Conservation (phyloP, 1,140 invertebrate species). For the Trichoplusia ni region DNA sequence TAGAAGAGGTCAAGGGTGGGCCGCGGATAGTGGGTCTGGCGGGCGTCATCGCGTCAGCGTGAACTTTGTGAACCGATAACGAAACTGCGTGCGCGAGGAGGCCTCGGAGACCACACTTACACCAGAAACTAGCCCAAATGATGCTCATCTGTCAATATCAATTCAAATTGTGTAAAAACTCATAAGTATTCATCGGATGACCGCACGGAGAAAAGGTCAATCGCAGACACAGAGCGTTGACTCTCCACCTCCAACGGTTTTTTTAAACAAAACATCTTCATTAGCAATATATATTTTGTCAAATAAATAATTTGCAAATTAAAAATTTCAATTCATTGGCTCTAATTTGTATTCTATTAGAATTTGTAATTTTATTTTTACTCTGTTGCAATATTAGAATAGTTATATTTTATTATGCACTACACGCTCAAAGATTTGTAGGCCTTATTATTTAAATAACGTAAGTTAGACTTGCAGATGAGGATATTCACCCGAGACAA, state of each 20-base stretch:
- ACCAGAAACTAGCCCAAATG: slow-evolving; percentile 19
- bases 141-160: slow-evolving; percentile 1
- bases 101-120: background rate
- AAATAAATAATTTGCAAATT: no score
- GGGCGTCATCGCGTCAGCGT: background rate
- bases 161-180: slow-evolving; percentile 23
- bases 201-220: slow-evolving; percentile 24
- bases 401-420: background rate
- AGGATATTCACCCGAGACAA: slow-evolving; percentile 9
- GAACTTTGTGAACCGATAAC: slow-evolving; percentile 1
- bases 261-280: slow-evolving; percentile 7
- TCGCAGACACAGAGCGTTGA: slow-evolving; percentile 21
- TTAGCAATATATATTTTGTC: background rate
- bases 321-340: no score
- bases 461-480: no score
- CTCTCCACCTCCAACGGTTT: slow-evolving; percentile 17
- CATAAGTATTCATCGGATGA: slow-evolving; percentile 3
- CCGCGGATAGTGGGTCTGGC: slow-evolving; percentile 5
- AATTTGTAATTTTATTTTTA: background rate
- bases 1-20: slow-evolving; percentile 32
- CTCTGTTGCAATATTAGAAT: slow-evolving; percentile 6
- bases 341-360: no score
- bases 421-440: background rate
- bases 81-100: background rate
- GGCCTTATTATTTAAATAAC: slow-evolving; percentile 18